Percentiles rank a stretch among this genome's conserved stretches.
phyloP scores from a whole-genome alignment of 2,888 invertebrate species.

The Apotomis betuletana region DNA sequence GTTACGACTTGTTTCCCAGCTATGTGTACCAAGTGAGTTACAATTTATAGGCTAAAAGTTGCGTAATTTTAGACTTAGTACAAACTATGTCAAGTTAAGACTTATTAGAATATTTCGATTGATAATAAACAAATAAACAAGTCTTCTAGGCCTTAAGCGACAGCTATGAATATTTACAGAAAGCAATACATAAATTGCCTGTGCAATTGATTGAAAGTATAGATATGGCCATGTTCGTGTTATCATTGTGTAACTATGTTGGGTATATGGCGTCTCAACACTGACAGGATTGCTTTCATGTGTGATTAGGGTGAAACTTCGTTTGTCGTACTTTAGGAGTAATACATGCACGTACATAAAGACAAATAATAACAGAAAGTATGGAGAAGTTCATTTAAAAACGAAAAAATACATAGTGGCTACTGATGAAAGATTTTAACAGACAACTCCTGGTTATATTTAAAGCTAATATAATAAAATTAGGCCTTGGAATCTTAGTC shows the following conservation, averaged over 20 bases:
- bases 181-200: constrained; percentile 22
- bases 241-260: not conserved
- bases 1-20: not conserved
- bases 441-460: too few species aligned
- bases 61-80: constrained; percentile 29
- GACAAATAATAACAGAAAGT: too few species aligned
- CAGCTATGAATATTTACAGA: not conserved
- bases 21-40: constrained; percentile 18
- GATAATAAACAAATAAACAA: constrained; percentile 1
- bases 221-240: constrained; percentile 3
- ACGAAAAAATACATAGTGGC: too few species aligned
- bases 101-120: constrained; percentile 29
- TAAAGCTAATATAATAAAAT: too few species aligned
- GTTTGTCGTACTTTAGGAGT: too few species aligned
- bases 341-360: too few species aligned
- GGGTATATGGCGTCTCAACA: not conserved
- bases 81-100: constrained; percentile 30
- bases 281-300: constrained; percentile 12
- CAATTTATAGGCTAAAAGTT: constrained; percentile 17
- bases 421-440: too few species aligned
- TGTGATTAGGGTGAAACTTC: not conserved
- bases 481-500: too few species aligned
- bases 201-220: constrained; percentile 5
- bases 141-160: not conserved
- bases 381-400: too few species aligned